Conservation (phyloP, 2,113 vertebrate genomes). For the Neomonachus schauinslandi region DNA sequence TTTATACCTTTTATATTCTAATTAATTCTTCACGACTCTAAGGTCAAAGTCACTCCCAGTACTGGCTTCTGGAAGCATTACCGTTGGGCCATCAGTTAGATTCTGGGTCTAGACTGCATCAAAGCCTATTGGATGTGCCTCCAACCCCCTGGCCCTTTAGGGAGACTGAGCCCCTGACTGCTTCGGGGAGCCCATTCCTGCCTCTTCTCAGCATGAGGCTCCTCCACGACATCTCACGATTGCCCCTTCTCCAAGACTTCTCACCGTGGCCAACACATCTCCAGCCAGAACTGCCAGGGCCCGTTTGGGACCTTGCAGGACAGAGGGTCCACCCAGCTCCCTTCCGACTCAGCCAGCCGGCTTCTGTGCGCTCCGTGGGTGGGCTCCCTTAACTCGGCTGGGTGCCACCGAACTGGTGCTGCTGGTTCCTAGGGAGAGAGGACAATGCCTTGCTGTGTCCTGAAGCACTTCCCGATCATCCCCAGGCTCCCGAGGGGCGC, state of each 20-base stretch:
- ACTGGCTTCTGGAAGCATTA: background rate
- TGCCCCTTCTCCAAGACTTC: background rate
- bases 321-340: background rate
- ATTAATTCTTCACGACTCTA: background rate
- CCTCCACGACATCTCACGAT: background rate
- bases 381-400: background rate
- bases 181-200: background rate
- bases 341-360: background rate
- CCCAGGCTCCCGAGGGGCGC: background rate
- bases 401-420: background rate
- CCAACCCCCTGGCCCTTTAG: background rate
- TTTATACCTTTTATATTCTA: background rate
- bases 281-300: background rate
- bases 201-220: background rate
- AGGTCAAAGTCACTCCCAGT: background rate
- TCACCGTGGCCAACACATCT: background rate
- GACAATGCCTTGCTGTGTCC: background rate
- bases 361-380: background rate
- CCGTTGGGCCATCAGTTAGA: background rate
- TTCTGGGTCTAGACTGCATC: background rate
- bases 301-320: background rate
- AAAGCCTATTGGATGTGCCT: background rate
- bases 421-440: background rate
- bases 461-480: background rate
- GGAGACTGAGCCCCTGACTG: background rate